Conservation (phyloP, 2,797 vertebrate species). For the Chelon auratus region DNA sequence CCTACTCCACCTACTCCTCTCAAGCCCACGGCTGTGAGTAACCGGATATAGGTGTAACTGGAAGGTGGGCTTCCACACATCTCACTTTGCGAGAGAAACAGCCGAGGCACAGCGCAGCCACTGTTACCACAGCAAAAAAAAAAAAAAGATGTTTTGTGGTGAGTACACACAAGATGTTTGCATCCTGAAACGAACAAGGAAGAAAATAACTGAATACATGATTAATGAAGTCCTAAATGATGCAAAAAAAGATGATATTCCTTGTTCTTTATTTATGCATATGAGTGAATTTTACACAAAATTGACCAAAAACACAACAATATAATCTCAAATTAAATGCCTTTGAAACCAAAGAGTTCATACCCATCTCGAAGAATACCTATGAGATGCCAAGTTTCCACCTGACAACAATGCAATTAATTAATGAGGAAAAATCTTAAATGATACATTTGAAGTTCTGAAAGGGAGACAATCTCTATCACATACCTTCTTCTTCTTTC, state of each 20-base stretch:
- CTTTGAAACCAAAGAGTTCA: too few relatives aligned
- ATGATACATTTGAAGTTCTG: not conserved
- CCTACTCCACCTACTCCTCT: constrained; percentile 8
- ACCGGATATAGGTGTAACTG: constrained; percentile 52
- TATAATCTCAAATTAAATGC: too few relatives aligned
- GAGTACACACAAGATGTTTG: constrained; percentile 30
- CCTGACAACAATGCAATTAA: not conserved
- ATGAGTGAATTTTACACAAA: too few relatives aligned
- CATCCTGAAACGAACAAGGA: constrained; percentile 13
- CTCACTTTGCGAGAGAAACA: constrained; percentile 45
- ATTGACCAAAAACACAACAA: too few relatives aligned
- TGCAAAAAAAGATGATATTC: not conserved
- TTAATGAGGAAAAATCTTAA: not conserved
- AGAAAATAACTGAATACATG: not conserved
- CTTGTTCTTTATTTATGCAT: too few relatives aligned
- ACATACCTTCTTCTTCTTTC: not conserved
- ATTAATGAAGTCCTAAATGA: not conserved
- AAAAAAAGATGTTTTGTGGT: constrained; percentile 39
- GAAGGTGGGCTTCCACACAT: constrained; percentile 33
- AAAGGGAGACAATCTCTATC: not conserved
- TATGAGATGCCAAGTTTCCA: too few relatives aligned
- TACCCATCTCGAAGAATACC: too few relatives aligned
- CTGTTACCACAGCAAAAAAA: constrained; percentile 47
- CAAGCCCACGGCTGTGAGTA: constrained; percentile 17
- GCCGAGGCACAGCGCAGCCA: constrained; percentile 35